Base-by-base conservation (phyloP, 2,797 vertebrate species). In the Acanthornis magna region DNA sequence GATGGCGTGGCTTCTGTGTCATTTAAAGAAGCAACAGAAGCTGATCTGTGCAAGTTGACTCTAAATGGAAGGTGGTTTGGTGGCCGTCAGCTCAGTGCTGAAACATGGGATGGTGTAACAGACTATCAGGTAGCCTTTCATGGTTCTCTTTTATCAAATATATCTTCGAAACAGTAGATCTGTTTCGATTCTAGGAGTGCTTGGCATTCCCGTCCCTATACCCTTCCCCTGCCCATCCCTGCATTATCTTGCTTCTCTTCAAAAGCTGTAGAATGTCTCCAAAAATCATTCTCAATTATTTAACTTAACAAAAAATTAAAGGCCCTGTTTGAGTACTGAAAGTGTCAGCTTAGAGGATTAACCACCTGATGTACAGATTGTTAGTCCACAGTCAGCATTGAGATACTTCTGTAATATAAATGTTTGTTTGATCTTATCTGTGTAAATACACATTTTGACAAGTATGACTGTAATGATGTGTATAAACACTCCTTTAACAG, bases 51-150 rank as follows among this genome's bases (percentile, higher is more conserved):
- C 93, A 98, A 98, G 79, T 74, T 93, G 11, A 98, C 98, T 1
- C 98, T 99, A 16, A 98, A 99, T 14, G 98, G 98, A n/a, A 98
- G 99, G 81, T 99, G 99, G 99, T 99, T 99, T 96, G 99, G 99
- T 89, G 99, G 99, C 42, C 98, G 98, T 61, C 98, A 99, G 85
- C 98, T 99, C 70, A 97, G 97, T 63, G 99, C 98, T 48, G 85
- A 98, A 92, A 96, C 98, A 0, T 99, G 99, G 99, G 99, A 99
- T 61, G 99, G 99, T 84, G 97, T 97, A 12, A 99, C 99, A 1
- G 99, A 99, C 97, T 99, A 99, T 96, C 99, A 99, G 98, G 99
- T 99, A 98, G 43, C 14, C 22, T 85, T 88, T 84, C 11, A 5
- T 53, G 36, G 30, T 77, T 65, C 15, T 55, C 0, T 70, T 88